Percentiles rank a stretch among this genome's conserved stretches.
These are phyloP conservation scores for Agrypnia vestita DNA, from an alignment of 1,140 invertebrate species.

Conservation along the genomic window DNA sequence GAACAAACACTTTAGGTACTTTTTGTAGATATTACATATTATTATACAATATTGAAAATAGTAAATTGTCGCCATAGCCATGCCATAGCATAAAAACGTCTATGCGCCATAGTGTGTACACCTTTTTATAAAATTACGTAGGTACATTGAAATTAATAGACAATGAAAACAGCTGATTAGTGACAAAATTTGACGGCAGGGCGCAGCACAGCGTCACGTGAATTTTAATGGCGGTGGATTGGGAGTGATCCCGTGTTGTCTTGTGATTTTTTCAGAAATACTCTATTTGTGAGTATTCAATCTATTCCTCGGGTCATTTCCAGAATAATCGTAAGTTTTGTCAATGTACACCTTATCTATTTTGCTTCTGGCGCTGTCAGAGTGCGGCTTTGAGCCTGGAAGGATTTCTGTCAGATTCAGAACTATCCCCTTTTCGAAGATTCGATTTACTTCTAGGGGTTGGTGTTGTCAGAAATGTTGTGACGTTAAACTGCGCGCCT, in stretches of 20 bases:
- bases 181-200: conserved; percentile 66
- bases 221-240: conserved; percentile 73
- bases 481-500: neutral
- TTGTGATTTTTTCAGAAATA: conserved; percentile 68
- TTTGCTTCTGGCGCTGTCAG: neutral
- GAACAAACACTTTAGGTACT: too few relatives aligned
- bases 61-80: too few relatives aligned
- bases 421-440: conserved; percentile 16
- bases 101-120: neutral
- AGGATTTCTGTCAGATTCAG: conserved; percentile 40
- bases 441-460: conserved; percentile 24
- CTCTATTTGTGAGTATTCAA: conserved; percentile 45
- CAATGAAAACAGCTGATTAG: conserved; percentile 73
- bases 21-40: too few relatives aligned
- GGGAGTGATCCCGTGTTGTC: conserved; percentile 72
- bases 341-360: neutral
- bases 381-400: neutral
- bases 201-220: conserved; percentile 73
- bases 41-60: too few relatives aligned
- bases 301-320: neutral
- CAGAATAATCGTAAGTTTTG: conserved; percentile 35
- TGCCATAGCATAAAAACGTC: too few relatives aligned
- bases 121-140: neutral
- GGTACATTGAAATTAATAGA: conserved; percentile 63
- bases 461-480: conserved; percentile 36